These are phyloP conservation scores for Amphibalanus amphitrite DNA, from an alignment of 1,140 invertebrate species.

Conservation along the genomic window DNA sequence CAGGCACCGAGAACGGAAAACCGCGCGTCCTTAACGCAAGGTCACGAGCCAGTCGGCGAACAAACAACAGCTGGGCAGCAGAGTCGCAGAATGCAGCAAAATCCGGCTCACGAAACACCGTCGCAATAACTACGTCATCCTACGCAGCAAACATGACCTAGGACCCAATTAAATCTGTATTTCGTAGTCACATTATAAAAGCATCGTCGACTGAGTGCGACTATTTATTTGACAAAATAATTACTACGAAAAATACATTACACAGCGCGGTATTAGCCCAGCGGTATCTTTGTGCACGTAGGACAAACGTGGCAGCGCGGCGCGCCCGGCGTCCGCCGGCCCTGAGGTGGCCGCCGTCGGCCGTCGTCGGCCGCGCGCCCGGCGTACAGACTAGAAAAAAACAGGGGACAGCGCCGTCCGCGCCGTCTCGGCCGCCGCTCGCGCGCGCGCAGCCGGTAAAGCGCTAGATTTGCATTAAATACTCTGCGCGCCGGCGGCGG, in stretches of 20 bases:
- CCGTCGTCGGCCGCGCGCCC: too few relatives aligned
- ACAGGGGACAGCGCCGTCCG: background rate
- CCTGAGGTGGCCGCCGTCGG: background rate
- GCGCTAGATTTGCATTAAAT: background rate
- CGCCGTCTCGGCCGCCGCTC: background rate
- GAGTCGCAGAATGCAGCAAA: too few relatives aligned
- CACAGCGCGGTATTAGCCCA: background rate
- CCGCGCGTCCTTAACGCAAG: too few relatives aligned
- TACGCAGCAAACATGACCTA: too few relatives aligned
- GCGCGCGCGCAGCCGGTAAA: background rate
- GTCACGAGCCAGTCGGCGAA: too few relatives aligned
- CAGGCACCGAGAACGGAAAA: too few relatives aligned
- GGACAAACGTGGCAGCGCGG: background rate
- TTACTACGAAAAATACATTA: background rate
- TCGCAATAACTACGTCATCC: too few relatives aligned
- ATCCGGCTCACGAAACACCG: too few relatives aligned
- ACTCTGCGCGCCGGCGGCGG: background rate
- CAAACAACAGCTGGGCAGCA: too few relatives aligned
- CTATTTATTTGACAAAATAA: slow-evolving; percentile 2
- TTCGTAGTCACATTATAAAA: too few relatives aligned
- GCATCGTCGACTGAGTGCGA: background rate
- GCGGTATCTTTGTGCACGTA: background rate
- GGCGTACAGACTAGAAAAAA: background rate
- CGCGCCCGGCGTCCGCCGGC: too few relatives aligned
- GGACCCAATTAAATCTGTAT: too few relatives aligned